Evolutionary conservation across 2,888 invertebrate species (phyloP).

Genomic region (Eristalinus aeneus): DNA sequence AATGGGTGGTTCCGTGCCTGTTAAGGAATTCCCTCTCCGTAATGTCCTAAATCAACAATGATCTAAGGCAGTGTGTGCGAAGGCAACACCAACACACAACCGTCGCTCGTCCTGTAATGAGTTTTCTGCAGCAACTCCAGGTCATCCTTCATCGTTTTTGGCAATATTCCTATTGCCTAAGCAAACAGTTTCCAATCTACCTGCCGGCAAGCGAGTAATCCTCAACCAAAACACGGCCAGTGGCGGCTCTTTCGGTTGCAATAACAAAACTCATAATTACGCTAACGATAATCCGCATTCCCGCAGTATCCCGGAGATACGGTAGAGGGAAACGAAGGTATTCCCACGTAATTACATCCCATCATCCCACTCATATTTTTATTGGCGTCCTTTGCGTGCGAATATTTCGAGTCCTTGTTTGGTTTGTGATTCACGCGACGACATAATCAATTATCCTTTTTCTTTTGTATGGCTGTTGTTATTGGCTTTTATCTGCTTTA

Average conservation of each 20-base stretch:
- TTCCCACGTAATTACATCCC: conserved; percentile 54
- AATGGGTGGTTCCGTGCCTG: conserved; percentile 20
- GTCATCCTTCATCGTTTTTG: conserved; percentile 29
- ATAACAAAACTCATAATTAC: conserved; percentile 47
- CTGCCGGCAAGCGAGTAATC: conserved; percentile 29
- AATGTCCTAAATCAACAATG: conserved; percentile 43
- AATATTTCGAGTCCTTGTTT: neutral
- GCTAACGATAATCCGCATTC: conserved; percentile 49
- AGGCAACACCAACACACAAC: neutral
- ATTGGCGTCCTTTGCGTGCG: conserved; percentile 35
- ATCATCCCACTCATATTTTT: conserved; percentile 49
- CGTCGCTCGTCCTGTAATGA: neutral
- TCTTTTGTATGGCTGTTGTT: neutral
- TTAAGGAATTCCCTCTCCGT: neutral
- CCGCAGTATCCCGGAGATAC: neutral
- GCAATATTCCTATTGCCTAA: conserved; percentile 20
- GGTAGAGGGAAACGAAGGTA: neutral
- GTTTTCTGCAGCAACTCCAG: neutral
- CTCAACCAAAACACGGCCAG: conserved; percentile 29
- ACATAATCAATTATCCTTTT: conserved; percentile 56
- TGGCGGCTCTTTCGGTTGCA: conserved; percentile 13
- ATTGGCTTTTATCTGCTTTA: conserved; percentile 12
- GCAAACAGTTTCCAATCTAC: conserved; percentile 42
- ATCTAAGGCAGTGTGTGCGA: too few species aligned
- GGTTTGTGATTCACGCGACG: conserved; percentile 22